Evolutionary conservation across 2,888 invertebrate genomes (phyloP), one percentile per base, ranked within the genome.

Genomic region (Luffia ferchaultella): DNA sequence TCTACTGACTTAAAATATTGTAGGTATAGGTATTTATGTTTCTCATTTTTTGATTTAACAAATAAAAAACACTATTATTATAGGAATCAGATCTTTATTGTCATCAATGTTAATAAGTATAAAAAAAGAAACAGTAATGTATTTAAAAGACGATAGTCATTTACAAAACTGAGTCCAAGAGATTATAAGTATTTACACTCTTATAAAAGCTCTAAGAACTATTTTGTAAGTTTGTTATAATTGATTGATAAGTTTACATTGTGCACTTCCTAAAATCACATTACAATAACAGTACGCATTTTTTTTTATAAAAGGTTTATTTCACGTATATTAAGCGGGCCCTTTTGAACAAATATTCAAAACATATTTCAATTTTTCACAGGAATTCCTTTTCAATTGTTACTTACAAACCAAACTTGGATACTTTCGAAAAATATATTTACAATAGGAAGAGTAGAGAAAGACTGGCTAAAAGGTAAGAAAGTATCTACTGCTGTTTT

Each of bases 11-110:
- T n/a, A n/a, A n/a, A n/a, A n/a, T n/a, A n/a, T n/a, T n/a, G n/a
- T n/a, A n/a, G n/a, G n/a, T n/a, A n/a, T n/a, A n/a, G n/a, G n/a
- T n/a, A n/a, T n/a, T n/a, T n/a, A n/a, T n/a, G n/a, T n/a, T n/a
- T n/a, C n/a, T n/a, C n/a, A n/a, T n/a, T n/a, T n/a, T n/a, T n/a
- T n/a, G n/a, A n/a, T n/a, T n/a, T n/a, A n/a, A n/a, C n/a, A n/a
- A n/a, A n/a, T 18, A 19, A 19, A 46, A 30, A 12, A 7, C 30
- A 30, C 12, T 30, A 12, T 30, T 30, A 30, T 30, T 30, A 47
- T 17, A 43, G 71, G 60, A 71, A 73, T 74, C 73, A 70, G 62
- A 61, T 73, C 56, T 78, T 78, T 78, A 78, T 75, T 78, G 72
- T 75, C 71, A 72, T 63, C 67, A 68, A 68, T 68, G 58, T 64